These are phyloP conservation scores for Romanomermis culicivorax DNA, from an alignment of 2,888 invertebrate species.

Conservation along the genomic window DNA sequence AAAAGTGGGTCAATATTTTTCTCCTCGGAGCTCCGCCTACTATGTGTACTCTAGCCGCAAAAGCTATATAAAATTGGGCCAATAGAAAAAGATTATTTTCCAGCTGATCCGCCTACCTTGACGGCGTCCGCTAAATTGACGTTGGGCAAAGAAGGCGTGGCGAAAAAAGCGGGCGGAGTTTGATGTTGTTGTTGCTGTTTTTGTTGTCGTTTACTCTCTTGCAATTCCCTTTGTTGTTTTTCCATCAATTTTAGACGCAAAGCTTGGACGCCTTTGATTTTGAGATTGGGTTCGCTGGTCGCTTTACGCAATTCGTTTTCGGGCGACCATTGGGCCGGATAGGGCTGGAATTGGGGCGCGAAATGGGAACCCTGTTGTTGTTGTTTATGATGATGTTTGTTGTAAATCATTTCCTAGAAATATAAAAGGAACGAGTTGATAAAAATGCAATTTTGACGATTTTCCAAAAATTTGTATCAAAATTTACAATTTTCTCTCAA, in stretches of 20 bases:
- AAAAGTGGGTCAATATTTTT: too few relatives aligned
- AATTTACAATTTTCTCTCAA: too few relatives aligned
- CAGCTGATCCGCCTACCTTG: neutral
- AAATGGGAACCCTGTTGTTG: neutral
- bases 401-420: slow-evolving; percentile 4
- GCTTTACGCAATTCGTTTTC: slow-evolving; percentile 13
- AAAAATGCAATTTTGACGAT: too few relatives aligned
- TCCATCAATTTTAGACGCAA: neutral
- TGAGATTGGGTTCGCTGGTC: slow-evolving; percentile 26
- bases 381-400: neutral
- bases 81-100: too few relatives aligned
- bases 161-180: too few relatives aligned
- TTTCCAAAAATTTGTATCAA: too few relatives aligned
- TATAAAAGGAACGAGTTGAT: too few relatives aligned
- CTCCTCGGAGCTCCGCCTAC: too few relatives aligned
- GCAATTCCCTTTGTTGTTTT: neutral
- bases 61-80: too few relatives aligned
- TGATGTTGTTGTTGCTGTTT: too few relatives aligned
- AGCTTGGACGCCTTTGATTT: slow-evolving; percentile 17
- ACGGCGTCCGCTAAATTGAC: neutral
- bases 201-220: too few relatives aligned
- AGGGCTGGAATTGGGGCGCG: neutral
- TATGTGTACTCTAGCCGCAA: too few relatives aligned
- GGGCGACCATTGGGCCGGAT: slow-evolving; percentile 5
- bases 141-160: neutral